Evolutionary conservation across 2,113 vertebrate genomes (phyloP).

Genomic region (Amblyopsis rosae): DNA sequence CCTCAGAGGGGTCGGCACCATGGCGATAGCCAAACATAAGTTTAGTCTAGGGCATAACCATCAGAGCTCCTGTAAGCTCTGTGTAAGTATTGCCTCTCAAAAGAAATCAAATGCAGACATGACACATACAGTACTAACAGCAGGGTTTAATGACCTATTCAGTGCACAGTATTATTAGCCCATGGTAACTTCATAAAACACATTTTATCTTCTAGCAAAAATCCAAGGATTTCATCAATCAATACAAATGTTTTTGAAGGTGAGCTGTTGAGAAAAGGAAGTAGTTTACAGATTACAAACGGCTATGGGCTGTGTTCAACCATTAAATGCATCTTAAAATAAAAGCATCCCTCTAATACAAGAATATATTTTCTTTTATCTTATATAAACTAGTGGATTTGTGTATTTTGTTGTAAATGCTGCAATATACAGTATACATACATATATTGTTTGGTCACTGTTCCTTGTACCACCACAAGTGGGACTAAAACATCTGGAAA

Average conservation of each 20-base stretch:
- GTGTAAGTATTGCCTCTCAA: no score
- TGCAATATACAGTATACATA: slow-evolving; percentile 50
- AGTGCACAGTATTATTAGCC: no score
- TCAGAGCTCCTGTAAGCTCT: no score
- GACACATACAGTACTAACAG: no score
- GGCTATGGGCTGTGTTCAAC: slow-evolving; percentile 57
- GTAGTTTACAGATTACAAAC: slow-evolving; percentile 40
- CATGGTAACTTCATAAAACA: neutral
- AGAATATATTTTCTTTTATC: neutral
- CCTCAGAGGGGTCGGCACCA: slow-evolving; percentile 38
- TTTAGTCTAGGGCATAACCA: no score
- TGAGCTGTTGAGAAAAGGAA: neutral
- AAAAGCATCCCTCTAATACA: slow-evolving; percentile 35
- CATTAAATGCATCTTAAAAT: slow-evolving; percentile 61
- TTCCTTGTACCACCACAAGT: slow-evolving; percentile 62
- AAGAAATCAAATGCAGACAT: no score
- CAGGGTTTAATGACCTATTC: no score
- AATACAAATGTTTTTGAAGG: neutral
- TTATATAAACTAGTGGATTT: slow-evolving; percentile 47
- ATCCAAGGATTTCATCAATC: neutral
- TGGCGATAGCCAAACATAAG: slow-evolving; percentile 29
- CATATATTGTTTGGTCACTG: slow-evolving; percentile 17
- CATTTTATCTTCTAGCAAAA: neutral
- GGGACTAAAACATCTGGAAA: slow-evolving; percentile 81
- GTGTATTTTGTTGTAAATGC: slow-evolving; percentile 64